Conservation (phyloP, 2,797 vertebrate genomes). For the Serranus cabrilla region DNA sequence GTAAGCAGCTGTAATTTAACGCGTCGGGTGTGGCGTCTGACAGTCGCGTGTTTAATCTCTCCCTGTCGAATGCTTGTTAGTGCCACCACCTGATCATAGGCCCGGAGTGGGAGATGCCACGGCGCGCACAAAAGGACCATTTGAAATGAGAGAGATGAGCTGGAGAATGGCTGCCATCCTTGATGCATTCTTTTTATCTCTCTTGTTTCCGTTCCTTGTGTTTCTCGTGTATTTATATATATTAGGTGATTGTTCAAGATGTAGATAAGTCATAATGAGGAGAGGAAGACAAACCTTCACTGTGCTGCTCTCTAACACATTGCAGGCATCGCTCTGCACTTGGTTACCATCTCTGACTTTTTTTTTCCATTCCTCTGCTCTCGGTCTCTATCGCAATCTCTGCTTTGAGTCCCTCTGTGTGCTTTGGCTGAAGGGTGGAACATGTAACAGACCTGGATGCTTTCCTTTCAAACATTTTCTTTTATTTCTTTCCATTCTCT, state of each 20-base stretch:
- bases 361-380: constrained; percentile 62
- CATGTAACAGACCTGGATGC: constrained; percentile 47
- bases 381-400: constrained; percentile 47
- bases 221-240: constrained; percentile 7
- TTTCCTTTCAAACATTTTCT: constrained; percentile 22
- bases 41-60: constrained; percentile 75
- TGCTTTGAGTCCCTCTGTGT: constrained; percentile 46
- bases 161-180: constrained; percentile 48
- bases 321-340: constrained; percentile 61
- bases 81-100: constrained; percentile 74
- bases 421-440: constrained; percentile 40
- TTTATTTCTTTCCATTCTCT: neutral
- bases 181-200: constrained; percentile 50
- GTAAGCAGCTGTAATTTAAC: constrained; percentile 79
- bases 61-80: constrained; percentile 67
- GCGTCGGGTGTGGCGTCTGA: constrained; percentile 66
- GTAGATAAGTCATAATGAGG: constrained; percentile 22
- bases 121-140: constrained; percentile 53
- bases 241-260: constrained; percentile 36
- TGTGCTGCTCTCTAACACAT: neutral
- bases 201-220: constrained; percentile 33
- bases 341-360: constrained; percentile 75
- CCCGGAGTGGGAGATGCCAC: constrained; percentile 61
- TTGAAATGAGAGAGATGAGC: constrained; percentile 56
- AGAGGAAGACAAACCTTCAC: constrained; percentile 8